A percentile compares a stretch with the other conserved stretches of the same genome.
phyloP scores from a whole-genome alignment of 2,797 vertebrate species.

The Rhinella marina region DNA sequence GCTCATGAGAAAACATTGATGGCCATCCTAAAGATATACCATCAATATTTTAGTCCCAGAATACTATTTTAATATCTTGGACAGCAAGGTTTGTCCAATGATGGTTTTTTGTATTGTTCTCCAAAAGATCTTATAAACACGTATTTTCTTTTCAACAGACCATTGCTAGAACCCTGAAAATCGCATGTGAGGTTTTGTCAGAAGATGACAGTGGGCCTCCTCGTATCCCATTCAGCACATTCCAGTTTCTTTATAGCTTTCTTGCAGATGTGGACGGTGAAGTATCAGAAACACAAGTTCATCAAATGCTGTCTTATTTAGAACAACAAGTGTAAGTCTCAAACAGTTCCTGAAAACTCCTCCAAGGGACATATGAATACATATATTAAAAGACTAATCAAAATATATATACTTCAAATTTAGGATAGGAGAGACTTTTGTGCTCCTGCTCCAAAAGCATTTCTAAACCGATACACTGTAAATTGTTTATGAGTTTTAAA shows the following conservation, averaged over 20 bases:
- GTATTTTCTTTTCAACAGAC: slow-evolving; percentile 65
- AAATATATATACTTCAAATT: no score
- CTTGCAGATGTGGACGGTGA: slow-evolving; percentile 74
- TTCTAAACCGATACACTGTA: no score
- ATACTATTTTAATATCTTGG: neutral
- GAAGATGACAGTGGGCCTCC: slow-evolving; percentile 66
- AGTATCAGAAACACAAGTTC: slow-evolving; percentile 71
- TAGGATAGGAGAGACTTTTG: no score
- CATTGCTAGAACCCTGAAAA: slow-evolving; percentile 73
- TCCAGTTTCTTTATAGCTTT: slow-evolving; percentile 73
- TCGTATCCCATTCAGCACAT: slow-evolving; percentile 72
- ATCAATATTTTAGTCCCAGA: neutral
- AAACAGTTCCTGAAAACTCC: neutral
- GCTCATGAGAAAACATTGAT: neutral
- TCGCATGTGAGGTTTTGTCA: slow-evolving; percentile 71
- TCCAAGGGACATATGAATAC: no score
- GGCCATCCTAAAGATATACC: neutral
- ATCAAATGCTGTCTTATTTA: slow-evolving; percentile 73
- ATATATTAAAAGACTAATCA: no score
- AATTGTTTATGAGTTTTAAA: no score
- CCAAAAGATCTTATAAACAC: neutral
- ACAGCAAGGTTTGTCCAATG: neutral
- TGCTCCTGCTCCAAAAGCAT: no score
- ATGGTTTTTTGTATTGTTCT: neutral
- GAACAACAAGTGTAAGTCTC: slow-evolving; percentile 73